Percentiles rank a stretch among this genome's conserved stretches.
Conservation (phyloP, 2,888 invertebrate genomes). For the Seira musarum region DNA sequence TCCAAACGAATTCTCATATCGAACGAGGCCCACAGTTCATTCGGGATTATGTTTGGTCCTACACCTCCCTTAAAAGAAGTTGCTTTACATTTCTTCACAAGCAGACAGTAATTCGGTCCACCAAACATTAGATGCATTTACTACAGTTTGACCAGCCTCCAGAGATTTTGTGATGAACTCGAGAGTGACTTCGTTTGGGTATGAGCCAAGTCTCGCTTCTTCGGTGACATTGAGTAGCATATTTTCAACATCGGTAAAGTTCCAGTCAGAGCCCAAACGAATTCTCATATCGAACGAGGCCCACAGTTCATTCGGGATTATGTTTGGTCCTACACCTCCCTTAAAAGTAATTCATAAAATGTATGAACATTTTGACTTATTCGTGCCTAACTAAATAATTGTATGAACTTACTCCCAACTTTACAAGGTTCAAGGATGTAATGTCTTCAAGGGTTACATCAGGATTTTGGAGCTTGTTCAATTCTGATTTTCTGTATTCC, state of each 20-base stretch:
- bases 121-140: conserved; percentile 79
- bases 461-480: conserved; percentile 79
- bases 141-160: conserved; percentile 77
- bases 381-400: too few relatives aligned
- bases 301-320: conserved; percentile 86
- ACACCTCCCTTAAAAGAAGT: conserved; percentile 82
- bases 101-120: conserved; percentile 81
- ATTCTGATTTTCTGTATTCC: conserved; percentile 79
- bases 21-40: conserved; percentile 82
- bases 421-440: conserved; percentile 42
- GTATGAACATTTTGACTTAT: too few relatives aligned
- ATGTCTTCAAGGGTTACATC: conserved; percentile 76
- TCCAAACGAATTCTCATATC: conserved; percentile 82
- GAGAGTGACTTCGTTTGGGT: conserved; percentile 80
- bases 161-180: conserved; percentile 79
- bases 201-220: conserved; percentile 74
- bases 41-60: conserved; percentile 92
- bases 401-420: conserved; percentile 44
- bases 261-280: conserved; percentile 75
- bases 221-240: conserved; percentile 60
- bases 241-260: conserved; percentile 75
- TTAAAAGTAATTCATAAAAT: conserved; percentile 72
- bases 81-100: conserved; percentile 33
- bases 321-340: conserved; percentile 93
- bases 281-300: conserved; percentile 84